phyloP scores from a whole-genome alignment of 1,140 invertebrate genomes.

The Calephelis virginiensis region DNA sequence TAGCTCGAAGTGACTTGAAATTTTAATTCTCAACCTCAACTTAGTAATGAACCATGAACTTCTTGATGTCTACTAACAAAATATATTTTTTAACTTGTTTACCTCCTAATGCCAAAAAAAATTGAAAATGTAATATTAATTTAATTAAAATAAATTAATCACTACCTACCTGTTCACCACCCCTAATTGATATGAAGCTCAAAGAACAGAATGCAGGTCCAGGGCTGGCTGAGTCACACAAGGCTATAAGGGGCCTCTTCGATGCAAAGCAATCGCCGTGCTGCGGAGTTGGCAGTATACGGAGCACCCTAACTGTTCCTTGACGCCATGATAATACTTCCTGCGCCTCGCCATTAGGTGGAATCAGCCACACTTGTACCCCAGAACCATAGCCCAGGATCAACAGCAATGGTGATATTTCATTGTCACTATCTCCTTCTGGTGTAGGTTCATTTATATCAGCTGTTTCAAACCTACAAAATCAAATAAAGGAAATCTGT shows the following conservation, averaged over 20 bases:
- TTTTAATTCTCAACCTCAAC: no score
- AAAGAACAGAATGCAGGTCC: slow-evolving; percentile 91
- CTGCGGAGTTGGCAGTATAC: slow-evolving; percentile 89
- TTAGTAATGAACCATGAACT: no score
- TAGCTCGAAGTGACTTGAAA: no score
- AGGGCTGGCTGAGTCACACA: slow-evolving; percentile 90
- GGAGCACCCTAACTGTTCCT: slow-evolving; percentile 89
- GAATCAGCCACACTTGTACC: slow-evolving; percentile 84
- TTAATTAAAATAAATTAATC: neutral
- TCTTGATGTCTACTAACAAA: no score
- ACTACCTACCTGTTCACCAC: slow-evolving; percentile 88
- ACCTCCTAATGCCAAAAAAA: no score
- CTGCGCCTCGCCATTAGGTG: slow-evolving; percentile 92
- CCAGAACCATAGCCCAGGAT: slow-evolving; percentile 81
- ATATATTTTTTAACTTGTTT: no score
- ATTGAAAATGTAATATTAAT: neutral
- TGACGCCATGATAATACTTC: slow-evolving; percentile 95
- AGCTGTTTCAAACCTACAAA: slow-evolving; percentile 84
- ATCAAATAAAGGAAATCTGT: neutral
- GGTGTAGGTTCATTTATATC: slow-evolving; percentile 89
- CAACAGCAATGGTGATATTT: slow-evolving; percentile 88
- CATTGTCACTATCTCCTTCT: slow-evolving; percentile 84
- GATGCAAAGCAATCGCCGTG: slow-evolving; percentile 83
- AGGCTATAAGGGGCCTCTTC: slow-evolving; percentile 91
- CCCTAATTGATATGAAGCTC: slow-evolving; percentile 93